Evolutionary conservation across 2,797 vertebrate species (phyloP), one percentile per base, ranked within the genome.

Genomic region (Rhabdophis nuchalis): DNA sequence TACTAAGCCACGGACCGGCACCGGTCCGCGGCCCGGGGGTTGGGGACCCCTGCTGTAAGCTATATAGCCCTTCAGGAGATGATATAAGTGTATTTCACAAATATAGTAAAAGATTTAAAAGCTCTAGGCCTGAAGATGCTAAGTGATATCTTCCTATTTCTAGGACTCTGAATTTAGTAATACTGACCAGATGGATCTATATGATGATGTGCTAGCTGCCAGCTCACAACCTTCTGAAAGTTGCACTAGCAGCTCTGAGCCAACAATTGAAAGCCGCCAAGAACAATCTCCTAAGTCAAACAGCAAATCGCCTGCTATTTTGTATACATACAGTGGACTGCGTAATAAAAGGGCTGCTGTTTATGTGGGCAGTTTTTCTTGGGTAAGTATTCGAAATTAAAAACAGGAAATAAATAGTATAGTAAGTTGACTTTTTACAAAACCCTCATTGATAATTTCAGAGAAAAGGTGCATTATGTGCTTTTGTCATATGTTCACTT

Each of bases 291-390:
- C 98, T 90, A 97, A 98, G 89, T 94, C 97, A 58, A 97, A 97
- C 91, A 97, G 56, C 92, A 98, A 98, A 94, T 87, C 97, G 0
- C 97, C 97, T 0, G 96, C 96, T 85, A 96, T 98, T 94, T 95
- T 97, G 56, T 98, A 98, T 92, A 98, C 96, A 1, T 97, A 97
- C 95, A 98, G 97, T 12, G 97, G 96, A 58, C 96, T 96, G 52
- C 96, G 96, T 8, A 96, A 96, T 46, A 98, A 98, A 93, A 97
- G 95, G 91, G 97, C 98, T 0, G 97, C 98, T 0, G 97, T 99
- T 91, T 99, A 99, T 36, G 96, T 99, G 89, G 99, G 99, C 94
- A 99, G 98, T 96, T 99, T 99, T 92, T 98, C 98, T 93, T 99
- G 99, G 99, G 99, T 99, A 95, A 99, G 98, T 96, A 20, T 89